Evolutionary conservation across 2,888 invertebrate genomes (phyloP), one percentile per base, ranked within the genome.

Genomic region (Zygaena filipendulae): DNA sequence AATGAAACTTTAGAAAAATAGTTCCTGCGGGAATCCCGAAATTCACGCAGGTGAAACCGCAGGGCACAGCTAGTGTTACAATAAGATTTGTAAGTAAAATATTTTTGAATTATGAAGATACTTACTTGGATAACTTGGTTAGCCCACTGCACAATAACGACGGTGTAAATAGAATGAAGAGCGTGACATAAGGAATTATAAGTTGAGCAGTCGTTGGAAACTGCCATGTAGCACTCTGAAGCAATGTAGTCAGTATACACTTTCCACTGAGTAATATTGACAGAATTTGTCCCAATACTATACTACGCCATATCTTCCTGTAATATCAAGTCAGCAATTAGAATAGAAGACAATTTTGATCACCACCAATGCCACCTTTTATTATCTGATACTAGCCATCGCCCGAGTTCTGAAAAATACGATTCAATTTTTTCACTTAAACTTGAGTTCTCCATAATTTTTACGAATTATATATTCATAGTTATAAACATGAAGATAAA

Each of bases 161-260:
- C 31, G 90, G 87, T 23, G 89, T 87, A 57, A 90, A 94, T 36
- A 91, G 83, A 44, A 91, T 72, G 49, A 89, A 88, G 42, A 93
- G 81, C 39, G 88, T 79, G 42, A 88, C 77, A 59, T 94, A 94
- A 50, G 91, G 91, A 26, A 90, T 83, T 48, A 93, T 85, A 42
- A 88, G 86, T 68, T 93, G 93, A 25, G 88, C 91, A 42, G 91
- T 90, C 5, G 91, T 91, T 13, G 90, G 84, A 40, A 87, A 84
- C 33, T 90, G 85, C 50, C 85, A 85, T 38, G 86, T 84, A 36
- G 84, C 82, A 45, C 86, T 84, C 49, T 87, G 87, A 27, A 91
- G 82, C 39, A 87, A 69, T 43, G 90, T 88, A 37, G 88, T 88
- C 41, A 87, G 66, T 27, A 89, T 84, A 49, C 88, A 92, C 54